Base-by-base conservation (phyloP, 2,113 vertebrate species). In the Reinhardtius hippoglossoides region DNA sequence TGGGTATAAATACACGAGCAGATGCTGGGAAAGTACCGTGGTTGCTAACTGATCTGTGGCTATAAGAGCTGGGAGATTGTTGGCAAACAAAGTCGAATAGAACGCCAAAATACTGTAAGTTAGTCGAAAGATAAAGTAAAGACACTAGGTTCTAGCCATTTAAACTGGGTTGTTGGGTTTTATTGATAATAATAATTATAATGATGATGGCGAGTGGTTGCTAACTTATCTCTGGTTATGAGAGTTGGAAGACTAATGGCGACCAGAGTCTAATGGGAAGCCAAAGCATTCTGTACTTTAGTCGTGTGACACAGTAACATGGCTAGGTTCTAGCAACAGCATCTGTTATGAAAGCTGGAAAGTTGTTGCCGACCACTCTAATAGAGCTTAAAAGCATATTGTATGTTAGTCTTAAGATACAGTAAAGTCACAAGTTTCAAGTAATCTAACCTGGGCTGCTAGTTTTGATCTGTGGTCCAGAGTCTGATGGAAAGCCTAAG, bases 21-120 rank as follows among this genome's bases (percentile, higher is more conserved):
- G 83, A 87, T 89, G 90, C 80, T 83, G 89, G 93, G 90, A 94
- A 94, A 92, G 91, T 79, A 92, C 93, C 93, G 67, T 24, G 59
- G 88, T 64, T 62, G 82, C 76, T 84, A 92, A 86, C 70, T 89
- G 92, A 88, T 91, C 89, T 87, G 73, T 84, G 75, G 76, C 94
- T 87, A 89, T 94, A 79, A 88, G 87, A 83, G 61, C 71, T 91
- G 78, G 87, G 89, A 92, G 91, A 88, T 80, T 85, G 78, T 74
- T 87, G 82, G 84, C 64, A 12, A 23, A 23, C 65, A 78, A 79
- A 81, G 63, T 77, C 67, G 87, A 67, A 65, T 83, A 76, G 74
- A 87, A 75, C 83, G 86, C 79, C 81, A 89, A 84, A 76, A 62
- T 66, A 82, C 86, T 87, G 55, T 61, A 66, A 74, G 35, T 69